These are phyloP conservation scores for Thripadectes ignobilis DNA, from an alignment of 2,797 vertebrate species.

Conservation along the genomic window DNA sequence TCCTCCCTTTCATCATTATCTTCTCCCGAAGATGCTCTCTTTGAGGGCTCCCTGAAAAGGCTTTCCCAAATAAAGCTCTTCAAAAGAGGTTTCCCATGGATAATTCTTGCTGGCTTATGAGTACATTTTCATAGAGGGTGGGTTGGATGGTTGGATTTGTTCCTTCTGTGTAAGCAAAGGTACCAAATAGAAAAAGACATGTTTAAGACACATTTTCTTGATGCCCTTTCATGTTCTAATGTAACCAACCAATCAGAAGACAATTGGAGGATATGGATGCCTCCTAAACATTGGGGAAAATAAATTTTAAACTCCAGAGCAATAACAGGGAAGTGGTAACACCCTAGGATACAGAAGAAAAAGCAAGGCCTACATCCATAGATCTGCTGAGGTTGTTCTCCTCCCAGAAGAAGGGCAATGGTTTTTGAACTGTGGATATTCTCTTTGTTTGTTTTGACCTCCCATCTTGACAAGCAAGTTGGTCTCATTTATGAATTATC, in stretches of 20 bases:
- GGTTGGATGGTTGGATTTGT: neutral
- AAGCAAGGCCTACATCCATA: neutral
- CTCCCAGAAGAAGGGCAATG: neutral
- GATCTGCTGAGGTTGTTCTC: neutral
- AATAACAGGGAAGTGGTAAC: neutral
- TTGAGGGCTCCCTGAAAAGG: neutral
- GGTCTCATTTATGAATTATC: neutral
- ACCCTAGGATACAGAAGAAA: neutral
- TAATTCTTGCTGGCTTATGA: neutral
- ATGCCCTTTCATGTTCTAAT: neutral
- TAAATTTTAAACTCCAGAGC: neutral
- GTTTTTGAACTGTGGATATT: neutral
- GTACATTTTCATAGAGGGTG: neutral
- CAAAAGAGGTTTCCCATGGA: neutral
- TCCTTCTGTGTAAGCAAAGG: neutral
- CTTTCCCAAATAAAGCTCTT: neutral
- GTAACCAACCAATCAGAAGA: neutral
- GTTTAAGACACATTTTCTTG: neutral
- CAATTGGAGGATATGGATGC: neutral
- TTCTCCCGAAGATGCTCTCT: neutral
- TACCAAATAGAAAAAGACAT: neutral
- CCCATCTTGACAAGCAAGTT: neutral
- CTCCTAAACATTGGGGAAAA: neutral
- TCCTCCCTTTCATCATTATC: neutral
- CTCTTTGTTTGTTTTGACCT: neutral